These are phyloP conservation scores for Siderastrea radians DNA, from an alignment of 92 coral and sea anemone species.

Conservation along the genomic window DNA sequence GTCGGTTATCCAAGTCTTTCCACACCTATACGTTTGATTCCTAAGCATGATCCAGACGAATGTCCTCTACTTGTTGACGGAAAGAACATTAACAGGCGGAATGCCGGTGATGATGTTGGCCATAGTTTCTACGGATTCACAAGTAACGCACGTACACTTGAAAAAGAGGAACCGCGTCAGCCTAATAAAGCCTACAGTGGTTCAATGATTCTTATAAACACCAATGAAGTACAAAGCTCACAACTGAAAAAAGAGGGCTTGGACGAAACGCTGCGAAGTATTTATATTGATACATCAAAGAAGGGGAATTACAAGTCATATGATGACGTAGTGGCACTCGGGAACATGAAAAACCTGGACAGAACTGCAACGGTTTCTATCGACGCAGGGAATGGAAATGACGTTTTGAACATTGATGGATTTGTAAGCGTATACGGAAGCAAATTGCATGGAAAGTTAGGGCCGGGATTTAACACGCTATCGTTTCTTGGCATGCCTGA, in stretches of 20 bases:
- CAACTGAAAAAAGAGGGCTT: neutral
- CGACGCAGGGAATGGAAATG: slow-evolving; percentile 5
- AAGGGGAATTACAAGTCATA: neutral
- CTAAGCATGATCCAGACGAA: too few relatives aligned
- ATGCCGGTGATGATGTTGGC: slow-evolving; percentile 9
- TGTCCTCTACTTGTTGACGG: slow-evolving; percentile 25
- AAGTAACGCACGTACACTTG: neutral
- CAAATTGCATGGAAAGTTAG: neutral
- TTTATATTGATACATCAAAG: neutral
- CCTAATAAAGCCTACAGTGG: neutral
- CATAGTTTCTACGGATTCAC: slow-evolving; percentile 16
- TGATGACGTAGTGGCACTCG: slow-evolving; percentile 24
- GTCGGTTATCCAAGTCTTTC: too few relatives aligned
- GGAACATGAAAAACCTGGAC: slow-evolving; percentile 22
- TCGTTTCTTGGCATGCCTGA: neutral
- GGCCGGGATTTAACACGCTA: slow-evolving; percentile 8
- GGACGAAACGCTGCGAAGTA: neutral
- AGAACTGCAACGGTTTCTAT: neutral
- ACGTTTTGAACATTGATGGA: slow-evolving; percentile 31
- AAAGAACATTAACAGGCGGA: neutral
- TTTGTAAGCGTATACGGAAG: neutral
- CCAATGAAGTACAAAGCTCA: neutral
- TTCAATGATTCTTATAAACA: neutral
- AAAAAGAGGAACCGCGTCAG: too few relatives aligned
- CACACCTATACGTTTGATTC: too few relatives aligned